Percentiles rank a stretch among this genome's conserved stretches.
These are phyloP conservation scores for Abrostola triplasia DNA, from an alignment of 2,888 invertebrate species.

Conservation along the genomic window DNA sequence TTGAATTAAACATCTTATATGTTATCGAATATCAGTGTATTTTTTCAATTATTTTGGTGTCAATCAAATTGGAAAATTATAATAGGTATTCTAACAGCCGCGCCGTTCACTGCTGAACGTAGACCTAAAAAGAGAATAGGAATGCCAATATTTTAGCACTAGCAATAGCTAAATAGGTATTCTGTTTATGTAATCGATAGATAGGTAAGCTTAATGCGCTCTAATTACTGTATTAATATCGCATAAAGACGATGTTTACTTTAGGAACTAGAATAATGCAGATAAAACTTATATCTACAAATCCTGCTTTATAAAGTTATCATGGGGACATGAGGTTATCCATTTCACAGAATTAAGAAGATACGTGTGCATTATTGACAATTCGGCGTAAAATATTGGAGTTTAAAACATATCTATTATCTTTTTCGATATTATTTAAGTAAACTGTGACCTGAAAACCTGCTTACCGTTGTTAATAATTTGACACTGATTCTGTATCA, in stretches of 20 bases:
- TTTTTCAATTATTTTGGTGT: no score
- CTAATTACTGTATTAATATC: neutral
- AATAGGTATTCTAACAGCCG: no score
- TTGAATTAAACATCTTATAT: no score
- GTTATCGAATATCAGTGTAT: no score
- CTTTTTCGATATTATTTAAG: conserved; percentile 19
- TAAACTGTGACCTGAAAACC: conserved; percentile 27
- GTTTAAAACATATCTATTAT: conserved; percentile 13
- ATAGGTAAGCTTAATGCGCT: neutral
- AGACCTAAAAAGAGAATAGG: no score
- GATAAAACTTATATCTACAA: neutral
- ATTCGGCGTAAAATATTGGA: conserved; percentile 10
- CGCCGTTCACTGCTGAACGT: no score
- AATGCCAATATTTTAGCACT: no score
- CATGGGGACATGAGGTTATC: conserved; percentile 34
- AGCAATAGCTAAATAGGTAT: no score
- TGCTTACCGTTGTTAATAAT: conserved; percentile 8
- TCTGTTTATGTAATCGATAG: no score
- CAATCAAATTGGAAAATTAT: no score
- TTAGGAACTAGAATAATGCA: conserved; percentile 4
- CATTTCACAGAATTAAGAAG: conserved; percentile 4
- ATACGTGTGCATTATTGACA: conserved; percentile 4
- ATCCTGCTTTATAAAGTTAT: conserved; percentile 8
- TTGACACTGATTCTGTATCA: neutral
- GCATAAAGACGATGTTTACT: neutral